Conservation (phyloP, 2,797 vertebrate species). For the Oreortyx pictus region DNA sequence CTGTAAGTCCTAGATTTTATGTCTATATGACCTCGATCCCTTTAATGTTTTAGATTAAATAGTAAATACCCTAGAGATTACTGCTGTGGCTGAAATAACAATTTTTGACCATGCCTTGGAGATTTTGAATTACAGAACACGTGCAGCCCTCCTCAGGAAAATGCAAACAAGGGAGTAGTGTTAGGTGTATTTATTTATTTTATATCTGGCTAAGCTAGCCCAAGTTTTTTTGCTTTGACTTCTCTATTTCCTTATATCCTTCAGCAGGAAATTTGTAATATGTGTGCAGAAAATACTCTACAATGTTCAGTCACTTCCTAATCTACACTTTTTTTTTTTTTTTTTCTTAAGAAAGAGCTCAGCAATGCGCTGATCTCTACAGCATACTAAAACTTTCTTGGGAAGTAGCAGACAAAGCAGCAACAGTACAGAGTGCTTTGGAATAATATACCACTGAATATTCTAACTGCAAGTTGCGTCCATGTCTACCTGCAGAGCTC, state of each 20-base stretch:
- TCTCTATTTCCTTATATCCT: neutral
- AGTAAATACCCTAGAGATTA: neutral
- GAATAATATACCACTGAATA: neutral
- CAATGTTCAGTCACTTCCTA: neutral
- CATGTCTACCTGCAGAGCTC: neutral
- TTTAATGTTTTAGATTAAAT: neutral
- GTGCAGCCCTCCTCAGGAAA: neutral
- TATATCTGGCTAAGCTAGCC: neutral
- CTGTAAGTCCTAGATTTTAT: neutral
- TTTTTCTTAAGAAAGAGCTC: no score
- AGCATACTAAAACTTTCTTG: neutral
- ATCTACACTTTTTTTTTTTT: neutral
- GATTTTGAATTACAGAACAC: neutral
- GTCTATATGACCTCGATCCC: neutral
- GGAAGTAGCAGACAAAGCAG: neutral
- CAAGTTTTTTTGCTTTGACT: neutral
- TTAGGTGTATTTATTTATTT: neutral
- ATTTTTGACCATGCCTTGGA: neutral
- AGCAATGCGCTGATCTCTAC: neutral
- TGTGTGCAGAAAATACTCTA: neutral
- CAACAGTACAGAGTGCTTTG: neutral
- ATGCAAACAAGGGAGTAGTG: neutral
- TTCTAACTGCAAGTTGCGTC: neutral
- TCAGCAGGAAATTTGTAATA: neutral
- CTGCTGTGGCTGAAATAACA: neutral